Conservation (phyloP, 2,888 invertebrate genomes). For the Acleris cristana region DNA sequence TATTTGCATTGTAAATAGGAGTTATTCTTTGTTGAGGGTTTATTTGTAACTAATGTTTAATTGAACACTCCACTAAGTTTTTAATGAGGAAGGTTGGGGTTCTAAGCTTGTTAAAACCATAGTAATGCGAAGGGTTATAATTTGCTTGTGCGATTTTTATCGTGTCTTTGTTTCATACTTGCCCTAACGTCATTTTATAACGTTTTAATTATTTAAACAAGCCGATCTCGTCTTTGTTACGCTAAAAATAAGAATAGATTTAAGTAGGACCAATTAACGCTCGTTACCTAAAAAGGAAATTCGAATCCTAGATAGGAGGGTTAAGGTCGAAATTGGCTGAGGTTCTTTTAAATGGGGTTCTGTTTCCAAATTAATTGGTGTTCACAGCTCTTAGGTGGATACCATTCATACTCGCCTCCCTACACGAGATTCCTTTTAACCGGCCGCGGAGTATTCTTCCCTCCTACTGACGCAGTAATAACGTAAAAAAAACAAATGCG, state of each 20-base stretch:
- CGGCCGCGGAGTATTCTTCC: conserved; percentile 18
- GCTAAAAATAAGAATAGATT: background rate
- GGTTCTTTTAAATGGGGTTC: conserved; percentile 8
- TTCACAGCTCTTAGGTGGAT: conserved; percentile 40
- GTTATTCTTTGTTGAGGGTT: conserved; percentile 48
- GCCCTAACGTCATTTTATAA: background rate
- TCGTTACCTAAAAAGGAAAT: background rate
- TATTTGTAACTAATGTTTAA: conserved; percentile 42
- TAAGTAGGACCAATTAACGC: conserved; percentile 3
- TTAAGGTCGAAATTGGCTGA: conserved; percentile 14
- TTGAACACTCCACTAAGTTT: conserved; percentile 23
- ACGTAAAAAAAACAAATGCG: conserved; percentile 21
- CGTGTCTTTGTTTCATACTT: background rate
- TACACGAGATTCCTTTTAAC: conserved; percentile 36
- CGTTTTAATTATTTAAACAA: conserved; percentile 3
- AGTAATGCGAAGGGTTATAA: background rate
- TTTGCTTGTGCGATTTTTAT: background rate
- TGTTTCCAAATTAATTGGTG: conserved; percentile 39
- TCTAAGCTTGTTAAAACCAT: background rate
- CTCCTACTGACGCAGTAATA: conserved; percentile 6
- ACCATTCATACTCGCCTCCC: conserved; percentile 36
- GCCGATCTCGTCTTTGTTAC: conserved; percentile 4
- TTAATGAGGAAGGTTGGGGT: conserved; percentile 5
- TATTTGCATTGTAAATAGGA: conserved; percentile 60
- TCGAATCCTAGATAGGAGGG: background rate